phyloP scores from a whole-genome alignment of 2,888 invertebrate species.

The Achlya flavicornis region DNA sequence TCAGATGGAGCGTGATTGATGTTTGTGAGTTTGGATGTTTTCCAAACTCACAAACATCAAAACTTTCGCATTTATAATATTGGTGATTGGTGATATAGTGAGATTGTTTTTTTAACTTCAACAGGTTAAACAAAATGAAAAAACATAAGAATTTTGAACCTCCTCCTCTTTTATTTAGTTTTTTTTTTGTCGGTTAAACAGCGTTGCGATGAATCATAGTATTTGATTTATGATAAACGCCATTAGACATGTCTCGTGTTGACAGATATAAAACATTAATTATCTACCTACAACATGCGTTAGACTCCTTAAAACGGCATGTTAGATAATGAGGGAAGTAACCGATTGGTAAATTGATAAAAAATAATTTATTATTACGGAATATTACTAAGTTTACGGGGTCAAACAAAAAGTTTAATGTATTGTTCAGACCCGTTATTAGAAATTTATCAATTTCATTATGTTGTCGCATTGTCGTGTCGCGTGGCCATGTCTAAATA shows the following conservation, averaged over 20 bases:
- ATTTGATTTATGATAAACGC: slow-evolving; percentile 47
- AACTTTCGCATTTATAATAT: no score
- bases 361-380: slow-evolving; percentile 27
- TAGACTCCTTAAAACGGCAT: slow-evolving; percentile 43
- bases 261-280: slow-evolving; percentile 60
- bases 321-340: slow-evolving; percentile 36
- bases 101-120: no score
- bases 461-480: background rate
- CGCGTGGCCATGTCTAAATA: background rate
- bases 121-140: no score
- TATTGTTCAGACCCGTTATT: background rate
- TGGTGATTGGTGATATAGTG: no score
- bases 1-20: no score
- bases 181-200: slow-evolving; percentile 25
- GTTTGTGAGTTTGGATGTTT: no score
- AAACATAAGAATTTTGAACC: no score
- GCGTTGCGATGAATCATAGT: slow-evolving; percentile 38
- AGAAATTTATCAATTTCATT: background rate
- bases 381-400: slow-evolving; percentile 1
- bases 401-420: background rate
- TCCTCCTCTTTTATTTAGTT: background rate
- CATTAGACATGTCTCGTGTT: slow-evolving; percentile 50
- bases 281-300: slow-evolving; percentile 46
- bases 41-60: no score
- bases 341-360: slow-evolving; percentile 36